Evolutionary conservation across 2,797 vertebrate genomes (phyloP).

Genomic region (Leptodactylus fallax): DNA sequence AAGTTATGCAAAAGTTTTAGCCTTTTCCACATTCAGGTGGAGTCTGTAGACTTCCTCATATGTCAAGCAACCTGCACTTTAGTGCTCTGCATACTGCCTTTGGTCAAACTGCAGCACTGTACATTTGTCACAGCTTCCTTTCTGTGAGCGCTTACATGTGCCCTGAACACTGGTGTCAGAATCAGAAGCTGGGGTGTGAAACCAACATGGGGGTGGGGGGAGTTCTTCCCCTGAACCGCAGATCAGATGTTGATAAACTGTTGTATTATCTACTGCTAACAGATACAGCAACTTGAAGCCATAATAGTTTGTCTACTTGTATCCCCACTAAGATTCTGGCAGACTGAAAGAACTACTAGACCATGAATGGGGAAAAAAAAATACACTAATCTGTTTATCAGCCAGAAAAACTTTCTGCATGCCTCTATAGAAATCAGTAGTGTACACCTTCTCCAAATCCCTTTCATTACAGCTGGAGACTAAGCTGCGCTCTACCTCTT

Average conservation of each 20-base stretch:
- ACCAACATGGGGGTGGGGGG: neutral
- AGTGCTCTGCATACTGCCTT: no score
- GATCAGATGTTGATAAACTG: slow-evolving; percentile 55
- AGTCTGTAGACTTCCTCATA: slow-evolving; percentile 25
- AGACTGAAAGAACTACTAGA: slow-evolving; percentile 1
- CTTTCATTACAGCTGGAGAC: neutral
- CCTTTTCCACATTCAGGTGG: slow-evolving; percentile 20
- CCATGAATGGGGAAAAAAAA: neutral
- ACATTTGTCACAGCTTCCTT: slow-evolving; percentile 21
- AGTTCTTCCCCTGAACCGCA: slow-evolving; percentile 61
- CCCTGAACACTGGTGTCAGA: slow-evolving; percentile 58
- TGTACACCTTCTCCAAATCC: neutral
- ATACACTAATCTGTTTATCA: neutral
- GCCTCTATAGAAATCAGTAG: neutral
- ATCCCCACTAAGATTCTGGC: neutral
- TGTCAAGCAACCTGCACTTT: neutral
- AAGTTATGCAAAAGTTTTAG: neutral
- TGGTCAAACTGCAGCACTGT: slow-evolving; percentile 25
- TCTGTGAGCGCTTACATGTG: slow-evolving; percentile 27
- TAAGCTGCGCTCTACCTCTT: neutral
- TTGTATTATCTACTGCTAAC: slow-evolving; percentile 64
- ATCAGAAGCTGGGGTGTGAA: slow-evolving; percentile 5
- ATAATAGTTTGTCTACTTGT: neutral
- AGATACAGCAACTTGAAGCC: slow-evolving; percentile 32
- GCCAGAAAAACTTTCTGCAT: neutral